Conservation (phyloP, 2,797 vertebrate genomes). For the Apogon talboti region DNA sequence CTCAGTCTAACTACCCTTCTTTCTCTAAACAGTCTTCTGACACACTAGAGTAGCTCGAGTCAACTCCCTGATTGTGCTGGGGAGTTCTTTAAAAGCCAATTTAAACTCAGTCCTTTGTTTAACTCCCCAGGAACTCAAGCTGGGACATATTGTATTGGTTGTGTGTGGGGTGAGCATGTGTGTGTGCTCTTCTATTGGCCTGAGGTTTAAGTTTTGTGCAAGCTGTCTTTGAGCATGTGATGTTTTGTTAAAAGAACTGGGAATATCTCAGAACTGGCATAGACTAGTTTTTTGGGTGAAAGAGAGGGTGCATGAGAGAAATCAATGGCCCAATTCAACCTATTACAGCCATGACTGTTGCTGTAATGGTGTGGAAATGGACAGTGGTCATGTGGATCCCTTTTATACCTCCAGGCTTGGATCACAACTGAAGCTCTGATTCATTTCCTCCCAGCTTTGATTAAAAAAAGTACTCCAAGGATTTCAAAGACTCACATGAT, state of each 20-base stretch:
- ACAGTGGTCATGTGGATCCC: slow-evolving; percentile 77
- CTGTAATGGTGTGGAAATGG: slow-evolving; percentile 79
- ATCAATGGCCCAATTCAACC: slow-evolving; percentile 78
- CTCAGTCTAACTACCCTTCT: slow-evolving; percentile 64
- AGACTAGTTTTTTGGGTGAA: slow-evolving; percentile 61
- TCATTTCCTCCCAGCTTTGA: slow-evolving; percentile 76
- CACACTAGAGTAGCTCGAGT: slow-evolving; percentile 67
- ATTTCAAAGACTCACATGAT: slow-evolving; percentile 77
- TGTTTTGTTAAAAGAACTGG: slow-evolving; percentile 68
- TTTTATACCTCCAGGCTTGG: slow-evolving; percentile 70
- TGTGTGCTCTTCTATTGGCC: slow-evolving; percentile 30
- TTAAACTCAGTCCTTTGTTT: slow-evolving; percentile 74
- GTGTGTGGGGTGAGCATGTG: slow-evolving; percentile 18
- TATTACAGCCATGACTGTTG: slow-evolving; percentile 78
- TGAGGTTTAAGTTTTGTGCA: slow-evolving; percentile 43
- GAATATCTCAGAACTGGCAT: slow-evolving; percentile 67
- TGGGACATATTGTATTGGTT: slow-evolving; percentile 53
- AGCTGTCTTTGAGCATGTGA: slow-evolving; percentile 62
- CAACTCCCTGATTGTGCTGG: slow-evolving; percentile 67
- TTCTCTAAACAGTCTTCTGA: slow-evolving; percentile 65
- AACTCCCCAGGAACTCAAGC: slow-evolving; percentile 66
- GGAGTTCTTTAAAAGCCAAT: slow-evolving; percentile 78
- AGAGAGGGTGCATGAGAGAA: slow-evolving; percentile 62
- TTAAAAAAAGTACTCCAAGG: slow-evolving; percentile 57
- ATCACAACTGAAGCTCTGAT: slow-evolving; percentile 71